Base-by-base conservation (phyloP, 1,140 invertebrate genomes). In the Chelonus insularis region DNA sequence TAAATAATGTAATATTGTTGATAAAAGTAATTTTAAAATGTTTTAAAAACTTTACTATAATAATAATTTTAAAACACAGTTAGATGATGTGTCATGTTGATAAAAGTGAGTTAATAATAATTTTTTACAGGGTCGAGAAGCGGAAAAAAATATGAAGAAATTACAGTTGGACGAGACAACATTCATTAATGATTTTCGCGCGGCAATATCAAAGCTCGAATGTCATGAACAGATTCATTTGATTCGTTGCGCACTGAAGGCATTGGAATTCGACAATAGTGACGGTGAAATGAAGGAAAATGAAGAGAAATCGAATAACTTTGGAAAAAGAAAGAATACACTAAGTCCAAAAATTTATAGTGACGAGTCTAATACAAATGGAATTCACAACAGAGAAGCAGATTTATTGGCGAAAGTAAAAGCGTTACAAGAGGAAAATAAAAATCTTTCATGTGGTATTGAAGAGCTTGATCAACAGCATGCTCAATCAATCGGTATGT, bases 401-500 rank as follows among this genome's bases (percentile, higher is more conserved):
- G 66, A 74, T 7, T 70, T 87, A 11, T 72, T 72, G 51, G 82
- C 81, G 65, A 84, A 82, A 66, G 72, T 84, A 16, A 65, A 75
- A 3, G 65, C 76, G 8, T 65, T 83, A 4, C 72, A 79, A 62
- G 74, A 79, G 2, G 81, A 85, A 62, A 87, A 88, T 67, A 76
- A 78, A 59, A 82, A 81, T 64, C 72, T 90, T 25, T 79, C 82
- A 4, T 67, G 63, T 4, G 89, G 84, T 62, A 78, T 92, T 23
- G 89, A 90, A 61, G 88, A 91, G 71, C 76, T 93, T 64, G 90
- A 92, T 70, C 81, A 72, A 39, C 89, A 92, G 72, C 88, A 92
- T 70, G 83, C 88, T 63, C 73, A 84, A 63, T 88, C 87, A 0
- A 87, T 90, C 76, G 76, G 80, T 80, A 66, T 57, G 57, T 34